These are phyloP conservation scores for Emydoidea blandingii DNA, from an alignment of 2,797 vertebrate species.

Conservation along the genomic window DNA sequence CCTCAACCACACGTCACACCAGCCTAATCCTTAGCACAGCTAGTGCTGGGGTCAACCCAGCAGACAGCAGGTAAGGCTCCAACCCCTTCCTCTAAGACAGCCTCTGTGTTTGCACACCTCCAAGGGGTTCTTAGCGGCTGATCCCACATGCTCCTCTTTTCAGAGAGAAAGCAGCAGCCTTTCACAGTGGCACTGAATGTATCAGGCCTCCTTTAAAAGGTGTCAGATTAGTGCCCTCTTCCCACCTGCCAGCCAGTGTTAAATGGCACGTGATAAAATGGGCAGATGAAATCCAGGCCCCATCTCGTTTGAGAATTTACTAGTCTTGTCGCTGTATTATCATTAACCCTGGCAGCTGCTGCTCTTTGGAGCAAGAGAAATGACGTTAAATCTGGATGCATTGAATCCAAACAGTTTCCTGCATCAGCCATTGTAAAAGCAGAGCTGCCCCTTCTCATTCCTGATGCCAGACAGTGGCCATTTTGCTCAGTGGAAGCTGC, in stretches of 20 bases:
- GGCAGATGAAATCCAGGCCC: background rate
- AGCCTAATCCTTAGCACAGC: accelerated
- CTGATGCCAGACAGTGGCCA: background rate
- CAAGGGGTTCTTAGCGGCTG: accelerated
- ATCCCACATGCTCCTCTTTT: accelerated
- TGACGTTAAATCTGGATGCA: background rate
- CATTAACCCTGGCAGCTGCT: background rate
- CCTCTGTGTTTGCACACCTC: background rate
- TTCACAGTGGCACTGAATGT: accelerated
- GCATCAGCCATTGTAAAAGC: background rate
- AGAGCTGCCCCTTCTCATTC: background rate
- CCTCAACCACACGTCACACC: accelerated
- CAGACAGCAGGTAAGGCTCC: background rate
- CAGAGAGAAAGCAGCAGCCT: background rate
- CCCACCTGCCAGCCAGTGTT: background rate
- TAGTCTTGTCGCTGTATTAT: background rate
- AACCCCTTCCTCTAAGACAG: background rate
- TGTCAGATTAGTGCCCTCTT: background rate
- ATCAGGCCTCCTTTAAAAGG: background rate
- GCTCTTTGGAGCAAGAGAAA: background rate
- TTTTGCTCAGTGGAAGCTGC: background rate
- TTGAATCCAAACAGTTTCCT: background rate
- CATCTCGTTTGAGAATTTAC: background rate
- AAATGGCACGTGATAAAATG: background rate
- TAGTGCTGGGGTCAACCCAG: background rate